phyloP scores from a whole-genome alignment of 2,888 invertebrate species.

The Pseudoips prasinana region DNA sequence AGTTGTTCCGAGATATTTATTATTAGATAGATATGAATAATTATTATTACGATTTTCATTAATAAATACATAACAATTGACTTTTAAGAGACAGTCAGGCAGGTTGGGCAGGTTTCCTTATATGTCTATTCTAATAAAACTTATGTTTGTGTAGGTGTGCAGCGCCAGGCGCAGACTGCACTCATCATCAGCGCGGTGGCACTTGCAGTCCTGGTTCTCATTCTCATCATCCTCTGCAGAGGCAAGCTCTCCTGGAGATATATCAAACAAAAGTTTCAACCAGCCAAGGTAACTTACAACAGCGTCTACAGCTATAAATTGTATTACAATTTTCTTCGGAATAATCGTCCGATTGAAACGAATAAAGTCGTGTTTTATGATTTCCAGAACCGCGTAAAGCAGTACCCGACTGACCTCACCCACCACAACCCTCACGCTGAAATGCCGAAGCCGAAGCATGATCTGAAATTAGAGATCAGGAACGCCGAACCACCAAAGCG shows the following conservation, averaged over 20 bases:
- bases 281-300: constrained; percentile 58
- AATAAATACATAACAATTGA: no score
- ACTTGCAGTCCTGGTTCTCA: constrained; percentile 56
- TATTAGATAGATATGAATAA: no score
- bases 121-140: no score
- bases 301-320: neutral
- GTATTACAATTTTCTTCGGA: neutral
- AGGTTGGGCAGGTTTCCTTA: no score
- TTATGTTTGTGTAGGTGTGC: constrained; percentile 50
- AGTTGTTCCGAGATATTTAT: no score
- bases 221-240: constrained; percentile 59
- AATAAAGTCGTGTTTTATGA: neutral
- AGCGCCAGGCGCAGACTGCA: constrained; percentile 66
- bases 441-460: constrained; percentile 65
- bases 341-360: neutral
- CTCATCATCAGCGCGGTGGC: constrained; percentile 67
- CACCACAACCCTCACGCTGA: constrained; percentile 77
- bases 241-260: constrained; percentile 65
- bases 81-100: no score
- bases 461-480: constrained; percentile 67
- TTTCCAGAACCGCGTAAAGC: constrained; percentile 72
- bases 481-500: constrained; percentile 66
- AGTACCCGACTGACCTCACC: constrained; percentile 65
- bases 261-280: constrained; percentile 70
- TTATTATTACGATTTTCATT: no score